Conservation (phyloP, 2,888 invertebrate genomes). For the Lymantria monacha region DNA sequence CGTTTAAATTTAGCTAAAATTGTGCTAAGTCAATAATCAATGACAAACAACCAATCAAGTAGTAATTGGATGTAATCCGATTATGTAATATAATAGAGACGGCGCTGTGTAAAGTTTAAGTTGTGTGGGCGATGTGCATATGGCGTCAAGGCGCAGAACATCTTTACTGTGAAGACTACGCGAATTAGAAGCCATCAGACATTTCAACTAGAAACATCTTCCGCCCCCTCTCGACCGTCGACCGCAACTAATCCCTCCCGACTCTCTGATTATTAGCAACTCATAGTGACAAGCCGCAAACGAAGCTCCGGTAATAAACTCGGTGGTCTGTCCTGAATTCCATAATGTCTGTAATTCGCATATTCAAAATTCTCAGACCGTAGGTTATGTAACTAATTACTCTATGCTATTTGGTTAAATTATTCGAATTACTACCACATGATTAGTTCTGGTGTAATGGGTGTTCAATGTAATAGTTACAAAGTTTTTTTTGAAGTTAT, state of each 20-base stretch:
- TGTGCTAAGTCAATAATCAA: too few relatives aligned
- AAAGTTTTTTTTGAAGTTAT: too few relatives aligned
- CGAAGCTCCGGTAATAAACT: conserved; percentile 63
- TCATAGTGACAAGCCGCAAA: conserved; percentile 53
- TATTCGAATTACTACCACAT: too few relatives aligned
- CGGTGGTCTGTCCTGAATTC: conserved; percentile 60
- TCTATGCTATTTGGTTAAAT: too few relatives aligned
- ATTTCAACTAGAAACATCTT: conserved; percentile 51
- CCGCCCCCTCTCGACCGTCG: conserved; percentile 25
- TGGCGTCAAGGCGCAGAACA: conserved; percentile 49
- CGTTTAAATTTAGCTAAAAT: too few relatives aligned
- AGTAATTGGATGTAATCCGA: conserved; percentile 16
- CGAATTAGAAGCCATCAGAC: conserved; percentile 68
- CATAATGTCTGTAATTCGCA: conserved; percentile 25
- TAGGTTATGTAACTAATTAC: too few relatives aligned
- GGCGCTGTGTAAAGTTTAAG: conserved; percentile 24
- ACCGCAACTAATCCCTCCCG: conserved; percentile 34
- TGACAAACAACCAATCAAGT: neutral
- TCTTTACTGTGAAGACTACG: conserved; percentile 48
- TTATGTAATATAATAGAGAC: conserved; percentile 29
- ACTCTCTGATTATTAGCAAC: conserved; percentile 57
- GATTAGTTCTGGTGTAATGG: too few relatives aligned
- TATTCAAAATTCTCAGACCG: too few relatives aligned
- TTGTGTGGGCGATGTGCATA: conserved; percentile 40
- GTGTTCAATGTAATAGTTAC: too few relatives aligned